A percentile compares a stretch with the other conserved stretches of the same genome.
Conservation (phyloP, 1,140 invertebrate genomes). For the Orius insidiosus region DNA sequence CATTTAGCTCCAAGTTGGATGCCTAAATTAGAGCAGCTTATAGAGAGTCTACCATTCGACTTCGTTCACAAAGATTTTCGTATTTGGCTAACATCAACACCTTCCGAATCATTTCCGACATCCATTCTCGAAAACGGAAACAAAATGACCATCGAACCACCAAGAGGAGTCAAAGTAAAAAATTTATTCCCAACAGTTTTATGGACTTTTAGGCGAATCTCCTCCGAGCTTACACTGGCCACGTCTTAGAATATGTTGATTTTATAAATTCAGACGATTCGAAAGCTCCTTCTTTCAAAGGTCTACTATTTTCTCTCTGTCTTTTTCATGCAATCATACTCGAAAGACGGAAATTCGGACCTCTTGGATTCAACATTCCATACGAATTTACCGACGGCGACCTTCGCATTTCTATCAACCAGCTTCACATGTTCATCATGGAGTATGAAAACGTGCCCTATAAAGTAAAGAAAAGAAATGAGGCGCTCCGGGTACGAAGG, state of each 20-base stretch:
- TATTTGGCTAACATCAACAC: conserved; percentile 56
- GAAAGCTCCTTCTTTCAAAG: conserved; percentile 40
- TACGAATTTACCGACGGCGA: conserved; percentile 63
- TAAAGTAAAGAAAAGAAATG: too few relatives aligned
- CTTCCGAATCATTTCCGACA: conserved; percentile 44
- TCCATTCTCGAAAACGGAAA: conserved; percentile 49
- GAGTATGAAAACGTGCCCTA: conserved; percentile 46
- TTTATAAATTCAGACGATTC: conserved; percentile 32
- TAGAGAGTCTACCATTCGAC: conserved; percentile 33
- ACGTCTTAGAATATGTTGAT: conserved; percentile 33
- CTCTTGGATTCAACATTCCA: conserved; percentile 55
- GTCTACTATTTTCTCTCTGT: conserved; percentile 46
- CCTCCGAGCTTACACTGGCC: conserved; percentile 36
- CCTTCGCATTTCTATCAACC: conserved; percentile 49
- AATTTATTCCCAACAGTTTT: conserved; percentile 2
- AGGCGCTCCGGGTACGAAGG: too few relatives aligned
- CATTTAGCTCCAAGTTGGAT: conserved; percentile 58
- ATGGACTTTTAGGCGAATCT: conserved; percentile 36
- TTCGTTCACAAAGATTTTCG: conserved; percentile 40
- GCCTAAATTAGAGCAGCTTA: conserved; percentile 35
- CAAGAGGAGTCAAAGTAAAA: conserved; percentile 36
- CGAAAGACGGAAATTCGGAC: conserved; percentile 52
- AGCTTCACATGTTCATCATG: conserved; percentile 46
- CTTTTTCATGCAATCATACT: conserved; percentile 52
- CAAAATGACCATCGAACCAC: conserved; percentile 57